Conservation (phyloP, 2,888 invertebrate genomes). For the Athripsodes cinereus region DNA sequence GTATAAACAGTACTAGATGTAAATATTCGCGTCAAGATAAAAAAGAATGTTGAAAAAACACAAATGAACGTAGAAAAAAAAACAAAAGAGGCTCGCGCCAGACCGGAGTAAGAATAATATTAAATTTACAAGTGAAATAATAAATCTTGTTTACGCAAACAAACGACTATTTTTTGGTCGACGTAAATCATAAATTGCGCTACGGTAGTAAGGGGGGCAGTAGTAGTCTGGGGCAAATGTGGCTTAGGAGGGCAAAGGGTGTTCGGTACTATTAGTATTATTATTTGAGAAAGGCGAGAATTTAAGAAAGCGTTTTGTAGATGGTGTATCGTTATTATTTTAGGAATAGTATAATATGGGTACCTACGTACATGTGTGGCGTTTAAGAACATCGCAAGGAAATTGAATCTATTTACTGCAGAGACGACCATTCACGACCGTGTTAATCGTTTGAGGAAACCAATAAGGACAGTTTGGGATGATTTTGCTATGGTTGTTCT, state of each 20-base stretch:
- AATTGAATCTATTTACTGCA: too few relatives aligned
- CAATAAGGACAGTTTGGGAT: too few relatives aligned
- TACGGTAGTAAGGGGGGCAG: neutral
- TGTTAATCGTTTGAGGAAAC: too few relatives aligned
- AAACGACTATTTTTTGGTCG: neutral
- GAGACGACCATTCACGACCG: too few relatives aligned
- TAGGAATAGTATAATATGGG: too few relatives aligned
- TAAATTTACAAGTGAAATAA: neutral
- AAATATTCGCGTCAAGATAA: too few relatives aligned
- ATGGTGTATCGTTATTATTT: too few relatives aligned
- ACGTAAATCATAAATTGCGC: neutral
- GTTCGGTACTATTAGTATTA: neutral
- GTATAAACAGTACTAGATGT: too few relatives aligned
- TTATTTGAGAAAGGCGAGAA: neutral
- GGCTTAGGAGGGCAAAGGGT: neutral
- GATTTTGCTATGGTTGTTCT: too few relatives aligned
- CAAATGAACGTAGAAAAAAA: neutral
- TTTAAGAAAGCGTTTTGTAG: neutral
- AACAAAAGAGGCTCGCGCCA: neutral
- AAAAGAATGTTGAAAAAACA: too few relatives aligned
- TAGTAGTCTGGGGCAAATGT: neutral
- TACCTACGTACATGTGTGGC: too few relatives aligned
- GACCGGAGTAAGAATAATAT: neutral
- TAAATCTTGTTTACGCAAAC: constrained; percentile 2
- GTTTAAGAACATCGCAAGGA: too few relatives aligned